Evolutionary conservation across 2,888 invertebrate species (phyloP).

Genomic region (Cataglyphis livida): DNA sequence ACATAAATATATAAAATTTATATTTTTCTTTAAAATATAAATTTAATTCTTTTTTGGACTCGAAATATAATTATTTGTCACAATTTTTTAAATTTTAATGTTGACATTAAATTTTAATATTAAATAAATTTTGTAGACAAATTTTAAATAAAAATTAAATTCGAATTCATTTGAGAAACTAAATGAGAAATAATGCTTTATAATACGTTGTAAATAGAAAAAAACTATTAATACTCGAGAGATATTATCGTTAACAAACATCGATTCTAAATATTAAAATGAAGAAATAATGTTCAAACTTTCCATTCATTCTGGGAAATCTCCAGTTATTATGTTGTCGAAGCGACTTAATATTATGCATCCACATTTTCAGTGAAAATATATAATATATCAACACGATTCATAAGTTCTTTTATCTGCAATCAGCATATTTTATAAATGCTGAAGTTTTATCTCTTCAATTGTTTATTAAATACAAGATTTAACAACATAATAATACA

Average conservation of each 20-base stretch:
- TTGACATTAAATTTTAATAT: not conserved
- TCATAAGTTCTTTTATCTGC: slow-evolving; percentile 35
- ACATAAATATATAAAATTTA: not conserved
- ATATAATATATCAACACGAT: not conserved
- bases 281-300: not conserved
- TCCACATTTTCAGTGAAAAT: not conserved
- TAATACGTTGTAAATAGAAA: not conserved
- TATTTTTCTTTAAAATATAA: not conserved
- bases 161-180: not conserved
- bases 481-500: slow-evolving; percentile 74
- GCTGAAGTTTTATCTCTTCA: slow-evolving; percentile 33
- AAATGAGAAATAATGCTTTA: not conserved
- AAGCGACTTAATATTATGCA: not conserved
- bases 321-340: not conserved
- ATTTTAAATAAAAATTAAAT: not conserved
- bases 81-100: not conserved
- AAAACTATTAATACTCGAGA: not conserved
- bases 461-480: slow-evolving; percentile 80
- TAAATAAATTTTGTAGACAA: not conserved
- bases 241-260: not conserved
- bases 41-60: not conserved
- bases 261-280: not conserved
- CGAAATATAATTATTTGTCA: not conserved
- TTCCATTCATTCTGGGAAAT: not conserved
- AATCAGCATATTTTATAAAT: slow-evolving; percentile 41